Evolutionary conservation across 2,113 vertebrate species (phyloP).

Genomic region (Drymodes brunneopygia): DNA sequence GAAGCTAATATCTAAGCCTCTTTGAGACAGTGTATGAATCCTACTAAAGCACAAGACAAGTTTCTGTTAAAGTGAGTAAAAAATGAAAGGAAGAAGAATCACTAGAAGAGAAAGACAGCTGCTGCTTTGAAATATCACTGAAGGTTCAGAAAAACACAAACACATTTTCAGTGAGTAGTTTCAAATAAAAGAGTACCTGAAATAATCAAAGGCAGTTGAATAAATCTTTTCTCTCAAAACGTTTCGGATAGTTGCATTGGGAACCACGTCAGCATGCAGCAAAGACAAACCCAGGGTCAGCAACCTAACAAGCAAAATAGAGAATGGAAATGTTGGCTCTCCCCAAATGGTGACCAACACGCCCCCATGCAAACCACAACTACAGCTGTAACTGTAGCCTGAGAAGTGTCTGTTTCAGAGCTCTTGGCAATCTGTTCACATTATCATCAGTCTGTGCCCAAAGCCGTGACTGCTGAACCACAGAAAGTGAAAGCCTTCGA

Average conservation of each 20-base stretch:
- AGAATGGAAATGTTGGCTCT: not conserved
- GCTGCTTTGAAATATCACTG: not conserved
- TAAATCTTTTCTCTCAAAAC: conserved; percentile 97
- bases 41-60: not conserved
- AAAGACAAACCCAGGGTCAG: conserved; percentile 88
- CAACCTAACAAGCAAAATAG: conserved; percentile 67
- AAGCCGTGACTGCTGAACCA: not conserved
- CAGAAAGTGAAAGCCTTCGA: not conserved
- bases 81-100: not conserved
- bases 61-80: not conserved
- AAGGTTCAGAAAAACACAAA: not conserved
- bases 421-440: not conserved
- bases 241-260: conserved; percentile 91
- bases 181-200: conserved; percentile 77
- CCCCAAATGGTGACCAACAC: not conserved
- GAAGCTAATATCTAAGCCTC: not conserved
- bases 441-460: not conserved
- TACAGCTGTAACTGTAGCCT: not conserved
- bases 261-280: conserved; percentile 93
- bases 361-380: not conserved
- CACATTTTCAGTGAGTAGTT: not conserved
- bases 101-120: not conserved
- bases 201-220: conserved; percentile 97
- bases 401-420: not conserved
- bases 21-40: not conserved